These are phyloP conservation scores for Brachionus sp. DNA, from an alignment of 1,140 invertebrate genomes.

Conservation along the genomic window DNA sequence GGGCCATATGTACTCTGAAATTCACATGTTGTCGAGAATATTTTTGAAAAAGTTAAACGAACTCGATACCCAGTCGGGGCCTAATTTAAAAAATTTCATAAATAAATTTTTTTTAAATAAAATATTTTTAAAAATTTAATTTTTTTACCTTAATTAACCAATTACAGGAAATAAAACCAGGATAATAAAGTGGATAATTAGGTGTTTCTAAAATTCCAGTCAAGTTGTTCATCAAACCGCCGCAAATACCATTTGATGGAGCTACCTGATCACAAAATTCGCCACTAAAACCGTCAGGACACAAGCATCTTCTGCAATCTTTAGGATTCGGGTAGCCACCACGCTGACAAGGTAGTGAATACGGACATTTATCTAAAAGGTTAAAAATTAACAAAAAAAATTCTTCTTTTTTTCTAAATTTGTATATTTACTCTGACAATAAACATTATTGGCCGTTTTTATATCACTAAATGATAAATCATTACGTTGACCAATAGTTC, in stretches of 20 bases:
- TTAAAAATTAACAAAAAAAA: neutral
- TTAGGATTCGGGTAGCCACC: slow-evolving; percentile 33
- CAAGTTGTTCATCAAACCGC: neutral
- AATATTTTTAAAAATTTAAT: neutral
- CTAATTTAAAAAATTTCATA: neutral
- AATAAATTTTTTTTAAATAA: neutral
- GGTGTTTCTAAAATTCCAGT: slow-evolving; percentile 40
- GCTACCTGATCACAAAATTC: slow-evolving; percentile 34
- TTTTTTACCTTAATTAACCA: slow-evolving; percentile 38
- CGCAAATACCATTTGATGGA: neutral
- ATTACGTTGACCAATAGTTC: slow-evolving; percentile 41
- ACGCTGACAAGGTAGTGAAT: neutral
- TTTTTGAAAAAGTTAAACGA: slow-evolving; percentile 13
- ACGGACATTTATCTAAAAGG: neutral
- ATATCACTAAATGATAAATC: slow-evolving; percentile 39
- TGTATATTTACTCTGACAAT: slow-evolving; percentile 23
- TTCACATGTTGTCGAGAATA: slow-evolving; percentile 20
- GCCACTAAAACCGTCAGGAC: slow-evolving; percentile 37
- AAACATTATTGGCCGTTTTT: slow-evolving; percentile 26
- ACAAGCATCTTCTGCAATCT: slow-evolving; percentile 19
- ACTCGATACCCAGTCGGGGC: slow-evolving; percentile 19
- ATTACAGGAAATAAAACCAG: slow-evolving; percentile 28
- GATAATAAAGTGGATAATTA: slow-evolving; percentile 42
- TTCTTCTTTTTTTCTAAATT: neutral
- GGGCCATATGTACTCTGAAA: neutral